Evolutionary conservation across 2,888 invertebrate species (phyloP).

Genomic region (Chouioia cunea): DNA sequence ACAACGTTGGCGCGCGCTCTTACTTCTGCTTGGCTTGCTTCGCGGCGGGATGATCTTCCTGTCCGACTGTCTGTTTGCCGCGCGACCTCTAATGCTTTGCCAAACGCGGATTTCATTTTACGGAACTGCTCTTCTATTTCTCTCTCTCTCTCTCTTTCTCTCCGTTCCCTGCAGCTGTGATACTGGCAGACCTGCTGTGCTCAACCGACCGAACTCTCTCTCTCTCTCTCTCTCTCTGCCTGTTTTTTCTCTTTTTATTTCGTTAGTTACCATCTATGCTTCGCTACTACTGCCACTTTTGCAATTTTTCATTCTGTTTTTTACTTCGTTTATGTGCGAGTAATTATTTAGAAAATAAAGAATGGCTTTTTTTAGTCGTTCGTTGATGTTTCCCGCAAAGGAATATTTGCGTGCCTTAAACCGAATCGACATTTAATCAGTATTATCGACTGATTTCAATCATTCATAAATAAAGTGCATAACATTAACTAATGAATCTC

Average conservation of each 20-base stretch:
- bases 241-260: neutral
- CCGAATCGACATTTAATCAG: too few relatives aligned
- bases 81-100: constrained; percentile 57
- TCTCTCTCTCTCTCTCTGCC: neutral
- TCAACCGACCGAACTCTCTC: too few relatives aligned
- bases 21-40: constrained; percentile 61
- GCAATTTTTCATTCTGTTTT: neutral
- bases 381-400: too few relatives aligned
- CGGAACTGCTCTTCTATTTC: constrained; percentile 28
- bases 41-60: constrained; percentile 58
- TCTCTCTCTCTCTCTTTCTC: constrained; percentile 33
- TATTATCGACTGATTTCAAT: too few relatives aligned
- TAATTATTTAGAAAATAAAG: too few relatives aligned
- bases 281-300: neutral
- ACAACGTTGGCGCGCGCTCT: constrained; percentile 54
- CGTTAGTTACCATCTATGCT: constrained; percentile 3
- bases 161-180: constrained; percentile 6
- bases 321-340: neutral
- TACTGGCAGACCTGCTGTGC: neutral
- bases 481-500: too few relatives aligned
- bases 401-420: too few relatives aligned
- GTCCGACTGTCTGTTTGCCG: constrained; percentile 56
- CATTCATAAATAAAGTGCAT: too few relatives aligned
- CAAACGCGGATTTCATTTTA: constrained; percentile 56
- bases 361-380: neutral